Percentiles rank a stretch among this genome's conserved stretches.
These are phyloP conservation scores for Pollenia griseotomentosa DNA, from an alignment of 2,888 invertebrate species.

Conservation along the genomic window DNA sequence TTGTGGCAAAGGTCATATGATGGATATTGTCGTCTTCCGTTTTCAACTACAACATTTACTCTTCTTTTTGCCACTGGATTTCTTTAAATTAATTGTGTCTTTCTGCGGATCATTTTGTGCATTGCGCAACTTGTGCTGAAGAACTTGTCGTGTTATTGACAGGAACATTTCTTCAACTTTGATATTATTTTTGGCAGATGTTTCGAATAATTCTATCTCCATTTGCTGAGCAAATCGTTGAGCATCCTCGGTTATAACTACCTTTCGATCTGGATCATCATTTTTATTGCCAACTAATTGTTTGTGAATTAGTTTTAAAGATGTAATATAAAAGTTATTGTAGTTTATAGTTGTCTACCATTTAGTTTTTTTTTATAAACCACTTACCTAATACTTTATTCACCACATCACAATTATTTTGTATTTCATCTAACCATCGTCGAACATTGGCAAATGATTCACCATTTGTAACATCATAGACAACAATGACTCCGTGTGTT, in stretches of 20 bases:
- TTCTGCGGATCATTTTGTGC: conserved; percentile 83
- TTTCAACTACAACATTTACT: conserved; percentile 84
- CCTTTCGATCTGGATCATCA: conserved; percentile 96
- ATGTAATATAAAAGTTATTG: conserved; percentile 1
- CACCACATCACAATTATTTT: conserved; percentile 99
- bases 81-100: conserved; percentile 82
- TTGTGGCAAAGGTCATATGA: conserved; percentile 59
- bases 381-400: conserved; percentile 97
- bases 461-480: conserved; percentile 99
- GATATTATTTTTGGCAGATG: conserved; percentile 99
- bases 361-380: neutral
- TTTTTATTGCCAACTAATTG: conserved; percentile 97
- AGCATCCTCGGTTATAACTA: conserved; percentile 98
- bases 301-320: neutral
- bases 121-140: conserved; percentile 83
- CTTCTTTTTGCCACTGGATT: conserved; percentile 81
- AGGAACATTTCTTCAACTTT: conserved; percentile 99
- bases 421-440: conserved; percentile 99
- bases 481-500: conserved; percentile 99
- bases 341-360: neutral
- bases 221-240: conserved; percentile 98
- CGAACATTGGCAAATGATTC: conserved; percentile 99
- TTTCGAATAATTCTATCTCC: conserved; percentile 98
- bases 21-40: conserved; percentile 38
- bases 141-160: conserved; percentile 86